These are phyloP conservation scores for Trichacis sp. DNA, from an alignment of 2,888 invertebrate genomes.

Conservation along the genomic window DNA sequence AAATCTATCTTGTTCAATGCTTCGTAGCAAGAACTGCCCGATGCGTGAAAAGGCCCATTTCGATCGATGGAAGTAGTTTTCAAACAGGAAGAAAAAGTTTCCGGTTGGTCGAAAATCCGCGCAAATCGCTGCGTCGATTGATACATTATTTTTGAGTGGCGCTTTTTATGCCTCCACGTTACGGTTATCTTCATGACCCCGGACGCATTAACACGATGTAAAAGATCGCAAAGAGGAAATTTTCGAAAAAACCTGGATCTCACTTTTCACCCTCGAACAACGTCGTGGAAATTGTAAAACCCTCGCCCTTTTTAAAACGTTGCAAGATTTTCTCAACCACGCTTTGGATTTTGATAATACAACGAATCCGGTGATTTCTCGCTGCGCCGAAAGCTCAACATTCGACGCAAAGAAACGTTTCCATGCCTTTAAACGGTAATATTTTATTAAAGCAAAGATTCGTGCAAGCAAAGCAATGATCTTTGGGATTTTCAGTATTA, in stretches of 20 bases:
- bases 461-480: too few relatives aligned
- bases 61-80: background rate
- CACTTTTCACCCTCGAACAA: background rate
- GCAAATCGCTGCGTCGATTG: background rate
- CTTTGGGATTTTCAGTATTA: background rate
- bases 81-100: background rate
- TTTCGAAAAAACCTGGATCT: background rate
- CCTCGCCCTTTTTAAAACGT: background rate
- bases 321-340: background rate
- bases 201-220: too few relatives aligned
- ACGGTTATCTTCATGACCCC: background rate
- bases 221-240: background rate
- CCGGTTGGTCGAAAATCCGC: background rate
- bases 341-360: background rate
- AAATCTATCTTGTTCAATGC: too few relatives aligned
- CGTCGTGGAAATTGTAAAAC: background rate
- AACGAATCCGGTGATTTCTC: background rate
- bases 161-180: background rate
- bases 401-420: too few relatives aligned
- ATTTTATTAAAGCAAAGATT: too few relatives aligned
- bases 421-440: too few relatives aligned
- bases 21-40: too few relatives aligned
- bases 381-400: too few relatives aligned
- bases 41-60: background rate
- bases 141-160: background rate